Evolutionary conservation across 1,140 invertebrate species (phyloP).

Genomic region (Schlechtendalia chinensis): DNA sequence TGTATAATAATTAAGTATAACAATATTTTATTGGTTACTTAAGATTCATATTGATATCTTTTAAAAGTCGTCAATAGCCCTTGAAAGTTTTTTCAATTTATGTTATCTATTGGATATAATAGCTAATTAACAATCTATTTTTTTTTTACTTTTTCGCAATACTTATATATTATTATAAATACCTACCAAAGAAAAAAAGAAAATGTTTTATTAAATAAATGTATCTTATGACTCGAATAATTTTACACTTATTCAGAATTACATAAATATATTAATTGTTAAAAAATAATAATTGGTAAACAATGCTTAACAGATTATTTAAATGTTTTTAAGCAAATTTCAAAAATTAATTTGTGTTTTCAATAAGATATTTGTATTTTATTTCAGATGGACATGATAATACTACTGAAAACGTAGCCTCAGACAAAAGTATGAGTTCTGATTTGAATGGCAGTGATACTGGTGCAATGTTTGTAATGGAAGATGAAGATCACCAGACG

Average conservation of each 20-base stretch:
- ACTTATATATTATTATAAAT: neutral
- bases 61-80: slow-evolving; percentile 14
- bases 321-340: neutral
- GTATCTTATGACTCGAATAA: neutral
- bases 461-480: slow-evolving; percentile 55
- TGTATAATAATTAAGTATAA: neutral
- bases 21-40: neutral
- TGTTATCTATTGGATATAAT: slow-evolving; percentile 8
- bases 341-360: no score
- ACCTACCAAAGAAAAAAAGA: no score
- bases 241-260: neutral
- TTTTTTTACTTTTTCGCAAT: neutral
- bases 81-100: slow-evolving; percentile 5
- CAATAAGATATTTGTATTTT: neutral
- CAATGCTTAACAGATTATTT: neutral
- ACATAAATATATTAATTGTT: no score
- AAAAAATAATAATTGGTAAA: no score
- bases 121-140: neutral
- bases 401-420: neutral
- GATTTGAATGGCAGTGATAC: slow-evolving; percentile 45
- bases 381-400: slow-evolving; percentile 31
- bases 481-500: slow-evolving; percentile 61
- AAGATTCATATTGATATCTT: neutral
- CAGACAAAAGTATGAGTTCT: slow-evolving; percentile 4
- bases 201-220: no score